phyloP scores from a whole-genome alignment of 2,797 vertebrate genomes.

The Ateles fusciceps region DNA sequence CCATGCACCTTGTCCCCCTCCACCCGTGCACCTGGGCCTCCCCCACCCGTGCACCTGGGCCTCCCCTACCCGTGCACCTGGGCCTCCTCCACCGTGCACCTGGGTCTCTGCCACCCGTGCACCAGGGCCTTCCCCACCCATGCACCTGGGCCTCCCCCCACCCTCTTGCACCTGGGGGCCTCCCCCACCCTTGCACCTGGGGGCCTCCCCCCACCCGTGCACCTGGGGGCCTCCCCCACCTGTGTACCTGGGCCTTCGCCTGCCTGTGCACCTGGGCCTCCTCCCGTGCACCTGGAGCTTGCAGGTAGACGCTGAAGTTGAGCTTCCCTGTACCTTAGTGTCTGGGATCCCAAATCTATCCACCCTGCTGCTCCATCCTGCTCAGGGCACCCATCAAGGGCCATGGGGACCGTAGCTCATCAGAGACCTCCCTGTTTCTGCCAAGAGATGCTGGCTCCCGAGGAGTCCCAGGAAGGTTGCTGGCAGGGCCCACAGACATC shows the following conservation, averaged over 20 bases:
- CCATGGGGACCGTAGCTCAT: neutral
- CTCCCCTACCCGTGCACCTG: no score
- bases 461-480: neutral
- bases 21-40: no score
- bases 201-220: no score
- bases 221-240: neutral
- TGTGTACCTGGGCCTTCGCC: neutral
- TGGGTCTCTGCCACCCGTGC: no score
- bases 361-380: neutral
- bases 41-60: no score
- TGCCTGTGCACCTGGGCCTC: neutral
- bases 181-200: neutral
- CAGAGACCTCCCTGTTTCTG: neutral
- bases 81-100: neutral
- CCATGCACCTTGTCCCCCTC: no score
- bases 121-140: no score
- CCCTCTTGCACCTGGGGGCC: neutral
- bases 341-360: neutral
- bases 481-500: no score
- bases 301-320: neutral
- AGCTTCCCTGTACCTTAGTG: no score
- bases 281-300: neutral
- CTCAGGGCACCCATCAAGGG: neutral
- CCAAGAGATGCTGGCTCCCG: neutral
- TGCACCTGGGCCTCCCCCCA: neutral